Evolutionary conservation across 1,140 invertebrate genomes (phyloP).

Genomic region (Drosophila rufa): DNA sequence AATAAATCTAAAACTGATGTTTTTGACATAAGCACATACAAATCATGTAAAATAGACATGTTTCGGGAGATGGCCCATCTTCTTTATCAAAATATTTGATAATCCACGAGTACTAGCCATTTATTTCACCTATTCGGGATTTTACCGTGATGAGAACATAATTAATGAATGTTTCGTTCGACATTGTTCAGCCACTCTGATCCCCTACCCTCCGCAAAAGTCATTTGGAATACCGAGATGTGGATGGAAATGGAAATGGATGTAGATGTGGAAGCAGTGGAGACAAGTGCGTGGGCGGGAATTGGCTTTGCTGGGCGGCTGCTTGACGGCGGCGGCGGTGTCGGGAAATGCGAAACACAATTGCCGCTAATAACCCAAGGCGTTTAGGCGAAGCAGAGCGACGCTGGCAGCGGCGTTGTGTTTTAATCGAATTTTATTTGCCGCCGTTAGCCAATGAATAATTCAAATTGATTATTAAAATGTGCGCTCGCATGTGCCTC

Average conservation of each 20-base stretch:
- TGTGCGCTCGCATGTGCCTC: conserved; percentile 48
- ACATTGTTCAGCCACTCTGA: conserved; percentile 16
- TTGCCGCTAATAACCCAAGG: conserved; percentile 79
- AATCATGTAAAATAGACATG: too few relatives aligned
- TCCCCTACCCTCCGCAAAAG: conserved; percentile 1
- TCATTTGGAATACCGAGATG: conserved; percentile 37
- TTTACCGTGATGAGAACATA: conserved; percentile 34
- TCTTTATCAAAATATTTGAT: neutral
- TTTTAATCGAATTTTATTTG: conserved; percentile 84
- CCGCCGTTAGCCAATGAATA: conserved; percentile 82
- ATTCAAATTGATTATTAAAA: conserved; percentile 84
- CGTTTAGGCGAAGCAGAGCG: conserved; percentile 42
- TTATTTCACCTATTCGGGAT: conserved; percentile 3
- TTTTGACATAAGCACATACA: too few relatives aligned
- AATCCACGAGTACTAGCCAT: neutral
- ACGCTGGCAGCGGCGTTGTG: conserved; percentile 46
- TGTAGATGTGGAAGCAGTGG: conserved; percentile 20
- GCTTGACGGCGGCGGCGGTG: neutral
- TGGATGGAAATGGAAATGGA: conserved; percentile 29
- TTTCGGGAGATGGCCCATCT: too few relatives aligned
- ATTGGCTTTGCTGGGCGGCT: conserved; percentile 48
- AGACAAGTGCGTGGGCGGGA: conserved; percentile 52
- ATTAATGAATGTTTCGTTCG: conserved; percentile 39
- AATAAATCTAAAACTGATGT: too few relatives aligned
- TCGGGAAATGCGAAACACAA: conserved; percentile 66